These are phyloP conservation scores for Eretmocerus hayati DNA, from an alignment of 2,888 invertebrate species.

Conservation along the genomic window DNA sequence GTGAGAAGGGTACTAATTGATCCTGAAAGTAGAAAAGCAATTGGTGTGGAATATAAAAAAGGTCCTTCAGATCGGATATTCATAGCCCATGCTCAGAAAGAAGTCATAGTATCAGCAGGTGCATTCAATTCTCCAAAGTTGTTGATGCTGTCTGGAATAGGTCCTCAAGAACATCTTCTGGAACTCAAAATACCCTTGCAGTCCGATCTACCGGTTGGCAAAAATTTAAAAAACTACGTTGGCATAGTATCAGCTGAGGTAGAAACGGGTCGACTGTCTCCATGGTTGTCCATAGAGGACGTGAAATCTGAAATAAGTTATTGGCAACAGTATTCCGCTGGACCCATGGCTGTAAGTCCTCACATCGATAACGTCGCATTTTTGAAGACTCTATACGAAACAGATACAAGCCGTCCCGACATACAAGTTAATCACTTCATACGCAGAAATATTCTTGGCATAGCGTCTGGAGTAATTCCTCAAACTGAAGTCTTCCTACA, in stretches of 20 bases:
- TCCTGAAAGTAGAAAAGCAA: conserved; percentile 40
- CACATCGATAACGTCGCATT: conserved; percentile 57
- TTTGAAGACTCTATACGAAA: conserved; percentile 52
- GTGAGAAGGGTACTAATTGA: conserved; percentile 51
- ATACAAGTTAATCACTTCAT: conserved; percentile 52
- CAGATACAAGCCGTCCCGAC: conserved; percentile 50
- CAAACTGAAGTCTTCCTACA: conserved; percentile 42
- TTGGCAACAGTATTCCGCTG: conserved; percentile 39
- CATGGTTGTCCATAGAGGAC: not conserved
- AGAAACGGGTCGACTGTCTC: conserved; percentile 34
- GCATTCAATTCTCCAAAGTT: conserved; percentile 84
- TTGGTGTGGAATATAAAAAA: conserved; percentile 43
- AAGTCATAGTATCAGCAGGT: conserved; percentile 80
- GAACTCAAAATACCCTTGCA: conserved; percentile 54
- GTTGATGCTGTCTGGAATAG: conserved; percentile 73
- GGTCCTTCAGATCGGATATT: conserved; percentile 32
- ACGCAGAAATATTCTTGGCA: conserved; percentile 44
- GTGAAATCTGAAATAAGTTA: too few relatives aligned
- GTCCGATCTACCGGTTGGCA: conserved; percentile 57
- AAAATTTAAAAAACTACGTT: conserved; percentile 60
- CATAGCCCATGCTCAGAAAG: conserved; percentile 54
- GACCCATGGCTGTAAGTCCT: conserved; percentile 52
- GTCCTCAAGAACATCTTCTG: conserved; percentile 53
- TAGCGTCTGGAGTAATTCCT: conserved; percentile 51
- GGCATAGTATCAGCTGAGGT: conserved; percentile 38